Percentiles rank a stretch among this genome's conserved stretches.
Evolutionary conservation across 1,140 invertebrate genomes (phyloP).

Genomic region (Anastrepha obliqua): DNA sequence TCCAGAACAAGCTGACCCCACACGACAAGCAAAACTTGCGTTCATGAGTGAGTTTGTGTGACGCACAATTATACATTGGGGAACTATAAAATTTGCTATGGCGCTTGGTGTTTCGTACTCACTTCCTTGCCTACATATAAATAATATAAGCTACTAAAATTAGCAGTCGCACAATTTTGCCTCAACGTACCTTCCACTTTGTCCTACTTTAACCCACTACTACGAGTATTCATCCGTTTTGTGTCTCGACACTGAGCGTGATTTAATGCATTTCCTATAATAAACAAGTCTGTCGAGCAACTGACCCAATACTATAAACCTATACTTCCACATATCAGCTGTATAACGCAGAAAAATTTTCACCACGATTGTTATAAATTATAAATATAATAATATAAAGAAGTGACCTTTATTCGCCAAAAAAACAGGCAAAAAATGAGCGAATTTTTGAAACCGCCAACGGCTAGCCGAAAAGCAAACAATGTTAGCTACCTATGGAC

Average conservation of each 20-base stretch:
- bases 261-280: slow-evolving; percentile 8
- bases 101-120: background rate
- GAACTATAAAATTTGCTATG: background rate
- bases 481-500: background rate
- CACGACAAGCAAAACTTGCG: background rate
- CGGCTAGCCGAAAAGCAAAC: background rate
- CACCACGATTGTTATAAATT: background rate
- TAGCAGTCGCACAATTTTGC: background rate
- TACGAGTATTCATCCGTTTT: background rate
- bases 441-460: background rate
- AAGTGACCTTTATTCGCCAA: background rate
- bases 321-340: background rate
- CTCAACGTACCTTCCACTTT: background rate
- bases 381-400: background rate
- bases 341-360: background rate
- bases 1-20: background rate
- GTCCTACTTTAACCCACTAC: background rate
- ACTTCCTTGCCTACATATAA: background rate
- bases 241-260: background rate
- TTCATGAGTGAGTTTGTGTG: background rate
- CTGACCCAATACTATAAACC: background rate
- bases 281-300: background rate
- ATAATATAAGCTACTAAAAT: background rate
- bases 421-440: background rate
- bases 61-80: background rate